These are phyloP conservation scores for Clytia hemisphaerica DNA, from an alignment of 30 jellyfish, hydroid and myxozoan genomes.

Conservation along the genomic window DNA sequence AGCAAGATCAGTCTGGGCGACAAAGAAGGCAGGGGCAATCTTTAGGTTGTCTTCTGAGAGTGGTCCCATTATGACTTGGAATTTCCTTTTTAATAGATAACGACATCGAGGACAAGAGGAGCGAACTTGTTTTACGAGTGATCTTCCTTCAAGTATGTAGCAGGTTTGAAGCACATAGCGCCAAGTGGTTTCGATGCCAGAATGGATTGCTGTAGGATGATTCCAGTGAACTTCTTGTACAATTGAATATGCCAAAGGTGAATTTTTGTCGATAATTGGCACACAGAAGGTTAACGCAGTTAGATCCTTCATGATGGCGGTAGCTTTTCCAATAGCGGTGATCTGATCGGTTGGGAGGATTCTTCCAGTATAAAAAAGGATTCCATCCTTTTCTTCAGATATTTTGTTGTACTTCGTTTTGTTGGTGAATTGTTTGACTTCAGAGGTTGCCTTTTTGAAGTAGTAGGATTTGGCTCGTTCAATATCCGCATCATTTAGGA, in stretches of 20 bases:
- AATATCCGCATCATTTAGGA: background rate
- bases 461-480: background rate
- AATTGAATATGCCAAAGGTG: too few relatives aligned
- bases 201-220: too few relatives aligned
- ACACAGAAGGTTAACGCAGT: background rate
- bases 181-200: background rate
- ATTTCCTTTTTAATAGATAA: background rate
- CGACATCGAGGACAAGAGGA: background rate
- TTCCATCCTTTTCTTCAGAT: background rate
- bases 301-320: background rate
- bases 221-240: too few relatives aligned
- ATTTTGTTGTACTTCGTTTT: background rate
- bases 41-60: background rate
- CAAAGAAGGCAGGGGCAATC: too few relatives aligned
- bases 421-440: too few relatives aligned
- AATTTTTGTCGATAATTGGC: background rate
- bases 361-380: background rate
- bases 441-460: slow-evolving; percentile 5
- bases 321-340: background rate
- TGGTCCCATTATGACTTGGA: background rate
- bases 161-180: background rate
- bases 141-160: background rate
- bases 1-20: background rate
- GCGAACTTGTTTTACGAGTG: background rate
- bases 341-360: background rate